These are phyloP conservation scores for Myiozetetes cayanensis DNA, from an alignment of 2,113 vertebrate species.

Conservation along the genomic window DNA sequence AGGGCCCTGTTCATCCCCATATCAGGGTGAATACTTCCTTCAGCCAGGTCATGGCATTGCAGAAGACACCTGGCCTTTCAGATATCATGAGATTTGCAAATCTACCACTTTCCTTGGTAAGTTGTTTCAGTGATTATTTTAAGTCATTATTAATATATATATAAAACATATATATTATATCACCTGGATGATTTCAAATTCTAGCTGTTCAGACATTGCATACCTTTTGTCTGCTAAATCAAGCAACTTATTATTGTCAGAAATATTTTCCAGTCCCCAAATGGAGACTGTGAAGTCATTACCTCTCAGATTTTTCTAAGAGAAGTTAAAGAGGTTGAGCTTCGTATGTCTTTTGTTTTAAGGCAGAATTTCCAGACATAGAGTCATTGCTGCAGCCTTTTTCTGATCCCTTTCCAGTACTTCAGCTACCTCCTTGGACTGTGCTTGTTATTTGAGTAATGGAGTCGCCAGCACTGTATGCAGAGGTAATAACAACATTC, in stretches of 20 bases:
- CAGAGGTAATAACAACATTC: neutral
- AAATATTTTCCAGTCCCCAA: conserved; percentile 20
- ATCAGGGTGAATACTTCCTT: neutral
- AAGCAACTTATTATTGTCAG: neutral
- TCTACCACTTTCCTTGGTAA: neutral
- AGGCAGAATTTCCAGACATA: conserved; percentile 36
- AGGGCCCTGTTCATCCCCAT: neutral
- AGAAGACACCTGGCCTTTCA: neutral
- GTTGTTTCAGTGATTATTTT: neutral
- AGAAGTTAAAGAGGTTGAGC: neutral
- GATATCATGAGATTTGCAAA: neutral
- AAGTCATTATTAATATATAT: neutral
- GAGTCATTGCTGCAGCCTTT: conserved; percentile 11
- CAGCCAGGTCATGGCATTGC: neutral
- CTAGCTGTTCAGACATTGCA: neutral
- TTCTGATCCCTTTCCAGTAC: conserved; percentile 14
- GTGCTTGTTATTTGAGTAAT: neutral
- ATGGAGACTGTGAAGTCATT: neutral
- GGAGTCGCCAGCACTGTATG: neutral
- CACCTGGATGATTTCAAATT: neutral
- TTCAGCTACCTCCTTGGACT: neutral
- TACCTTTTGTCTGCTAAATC: neutral
- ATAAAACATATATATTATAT: neutral
- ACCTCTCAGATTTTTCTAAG: neutral
- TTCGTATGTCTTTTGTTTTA: neutral